These are phyloP conservation scores for Indicator maculatus DNA, from an alignment of 2,113 vertebrate genomes.

Conservation along the genomic window DNA sequence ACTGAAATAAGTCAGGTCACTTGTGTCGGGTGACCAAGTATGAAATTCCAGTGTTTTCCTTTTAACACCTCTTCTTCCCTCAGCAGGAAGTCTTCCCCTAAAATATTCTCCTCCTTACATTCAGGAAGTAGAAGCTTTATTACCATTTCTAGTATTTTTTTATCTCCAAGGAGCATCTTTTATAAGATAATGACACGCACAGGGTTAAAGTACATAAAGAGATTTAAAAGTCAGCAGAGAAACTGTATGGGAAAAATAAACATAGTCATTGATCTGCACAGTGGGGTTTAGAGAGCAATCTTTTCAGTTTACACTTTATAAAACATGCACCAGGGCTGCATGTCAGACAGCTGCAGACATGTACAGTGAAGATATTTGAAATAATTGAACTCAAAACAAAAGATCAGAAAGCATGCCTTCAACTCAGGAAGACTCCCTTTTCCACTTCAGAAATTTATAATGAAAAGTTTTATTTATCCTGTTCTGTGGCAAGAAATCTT, in stretches of 20 bases:
- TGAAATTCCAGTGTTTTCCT: constrained; percentile 18
- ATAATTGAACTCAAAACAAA: constrained; percentile 59
- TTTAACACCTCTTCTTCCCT: constrained; percentile 27
- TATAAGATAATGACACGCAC: background rate
- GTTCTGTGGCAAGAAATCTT: constrained; percentile 20
- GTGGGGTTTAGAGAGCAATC: constrained; percentile 45
- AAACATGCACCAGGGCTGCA: constrained; percentile 34
- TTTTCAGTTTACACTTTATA: constrained; percentile 64
- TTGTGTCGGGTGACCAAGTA: constrained; percentile 24
- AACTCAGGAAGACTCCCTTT: constrained; percentile 40
- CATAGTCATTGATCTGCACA: constrained; percentile 51
- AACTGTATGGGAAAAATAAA: constrained; percentile 47
- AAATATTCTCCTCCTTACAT: background rate
- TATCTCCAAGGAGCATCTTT: constrained; percentile 18
- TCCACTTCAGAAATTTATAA: constrained; percentile 41
- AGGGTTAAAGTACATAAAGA: constrained; percentile 55
- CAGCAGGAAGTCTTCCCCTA: background rate
- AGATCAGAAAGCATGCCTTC: constrained; percentile 54
- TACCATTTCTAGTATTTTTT: background rate
- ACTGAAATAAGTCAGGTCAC: background rate
- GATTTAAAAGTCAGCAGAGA: constrained; percentile 49
- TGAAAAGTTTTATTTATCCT: constrained; percentile 38
- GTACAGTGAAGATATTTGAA: constrained; percentile 37
- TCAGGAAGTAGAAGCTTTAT: constrained; percentile 43
- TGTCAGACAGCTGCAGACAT: constrained; percentile 58